Conservation (phyloP, 2,888 invertebrate genomes). For the Siphonodentalium dalli region DNA sequence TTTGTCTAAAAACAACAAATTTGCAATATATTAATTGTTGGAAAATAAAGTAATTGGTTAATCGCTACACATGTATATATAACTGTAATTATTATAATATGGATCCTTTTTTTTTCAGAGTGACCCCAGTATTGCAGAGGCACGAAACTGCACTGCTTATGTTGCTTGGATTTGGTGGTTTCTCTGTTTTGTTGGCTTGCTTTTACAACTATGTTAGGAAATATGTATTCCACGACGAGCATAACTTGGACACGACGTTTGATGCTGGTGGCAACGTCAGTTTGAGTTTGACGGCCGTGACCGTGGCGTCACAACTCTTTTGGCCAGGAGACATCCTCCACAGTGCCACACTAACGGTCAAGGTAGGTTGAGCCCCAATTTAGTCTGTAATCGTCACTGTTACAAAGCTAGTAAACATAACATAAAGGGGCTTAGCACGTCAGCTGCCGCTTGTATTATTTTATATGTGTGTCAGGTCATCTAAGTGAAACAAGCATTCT, state of each 20-base stretch:
- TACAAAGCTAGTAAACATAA: too few relatives aligned
- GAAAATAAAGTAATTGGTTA: too few relatives aligned
- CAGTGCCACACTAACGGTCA: conserved; percentile 53
- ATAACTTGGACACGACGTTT: conserved; percentile 56
- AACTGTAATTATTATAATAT: too few relatives aligned
- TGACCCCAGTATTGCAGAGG: conserved; percentile 45
- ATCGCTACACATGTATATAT: too few relatives aligned
- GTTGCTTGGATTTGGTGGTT: conserved; percentile 54
- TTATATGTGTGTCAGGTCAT: too few relatives aligned
- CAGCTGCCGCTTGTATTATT: too few relatives aligned
- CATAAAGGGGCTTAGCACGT: too few relatives aligned
- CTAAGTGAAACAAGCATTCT: too few relatives aligned
- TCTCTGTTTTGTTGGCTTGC: conserved; percentile 52
- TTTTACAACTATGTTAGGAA: conserved; percentile 53
- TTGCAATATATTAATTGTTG: too few relatives aligned
- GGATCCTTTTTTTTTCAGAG: conserved; percentile 34
- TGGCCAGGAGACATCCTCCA: conserved; percentile 59
- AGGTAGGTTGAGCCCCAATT: too few relatives aligned
- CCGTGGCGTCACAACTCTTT: conserved; percentile 54
- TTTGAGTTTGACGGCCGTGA: conserved; percentile 53
- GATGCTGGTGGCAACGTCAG: conserved; percentile 58
- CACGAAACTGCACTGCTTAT: conserved; percentile 52
- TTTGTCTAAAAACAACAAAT: too few relatives aligned
- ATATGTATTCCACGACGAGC: conserved; percentile 54
- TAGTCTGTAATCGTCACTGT: too few relatives aligned